Base-by-base conservation (phyloP, 2,888 invertebrate species). In the Eupithecia vulgata region DNA sequence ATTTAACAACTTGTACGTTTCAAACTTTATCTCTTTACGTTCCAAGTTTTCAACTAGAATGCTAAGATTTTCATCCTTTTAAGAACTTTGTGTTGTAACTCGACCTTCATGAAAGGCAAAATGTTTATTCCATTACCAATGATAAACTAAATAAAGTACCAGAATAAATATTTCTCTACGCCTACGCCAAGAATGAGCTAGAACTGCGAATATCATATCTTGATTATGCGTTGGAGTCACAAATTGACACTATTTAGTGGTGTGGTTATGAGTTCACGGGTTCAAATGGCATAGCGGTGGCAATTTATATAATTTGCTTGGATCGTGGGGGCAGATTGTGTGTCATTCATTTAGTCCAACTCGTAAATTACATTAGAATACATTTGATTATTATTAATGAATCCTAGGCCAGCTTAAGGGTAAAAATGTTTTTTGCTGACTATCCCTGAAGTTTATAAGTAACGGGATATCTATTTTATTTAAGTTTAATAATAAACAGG, bases 1-100 rank as follows among this genome's bases (percentile, higher is more conserved):
- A 77, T 99, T 99, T 93, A 97, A 98, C 88, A 96, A 96, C 85
- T 95, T 98, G 98, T 98, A 94, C 97, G 97, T 91, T 70, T 91
- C 71, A 37, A 66, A 70, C 62, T 66, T 42, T 71, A 66, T 21
- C 57, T 52, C n/a, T 45, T 37, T 67, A 67, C 64, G 40, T 65
- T 70, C 61, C 72, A 68, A 65, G 68, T 42, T 72, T 70, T 71
- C 57, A 68, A 67, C 68, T 68, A 75, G 72, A 68, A 70, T 30
- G 72, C 59, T 70, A 42, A 62, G 70, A 21, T 64, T 69, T 68
- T 70, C 66, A 68, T 75, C 66, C 70, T 65, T 75, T 72, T 70
- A 59, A 12, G 68, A 75, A 75, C 48, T 75, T 75, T n/a, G 59
- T 34, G 13, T 40, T 40, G 65, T 13, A 65, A 65, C 25, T 65